Percentiles rank a stretch among this genome's conserved stretches.
Evolutionary conservation across 1,140 invertebrate genomes (phyloP).

Genomic region (Trichonephila inaurata): DNA sequence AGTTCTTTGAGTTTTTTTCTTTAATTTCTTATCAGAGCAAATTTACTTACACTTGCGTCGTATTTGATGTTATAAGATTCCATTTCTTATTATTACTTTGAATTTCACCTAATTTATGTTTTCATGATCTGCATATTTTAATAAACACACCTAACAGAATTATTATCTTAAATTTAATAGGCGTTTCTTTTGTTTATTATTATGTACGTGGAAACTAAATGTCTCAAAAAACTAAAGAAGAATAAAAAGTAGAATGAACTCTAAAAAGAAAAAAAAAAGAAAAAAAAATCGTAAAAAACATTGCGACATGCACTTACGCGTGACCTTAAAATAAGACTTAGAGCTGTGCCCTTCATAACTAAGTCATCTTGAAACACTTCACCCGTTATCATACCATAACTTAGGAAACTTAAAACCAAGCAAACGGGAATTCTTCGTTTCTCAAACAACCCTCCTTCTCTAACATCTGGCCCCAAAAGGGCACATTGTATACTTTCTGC

Average conservation of each 20-base stretch:
- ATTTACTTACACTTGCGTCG: too few relatives aligned
- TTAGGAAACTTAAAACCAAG: slow-evolving; percentile 30
- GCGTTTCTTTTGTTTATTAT: too few relatives aligned
- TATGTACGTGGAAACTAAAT: too few relatives aligned
- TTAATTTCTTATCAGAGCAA: too few relatives aligned
- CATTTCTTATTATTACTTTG: too few relatives aligned
- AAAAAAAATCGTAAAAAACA: neutral
- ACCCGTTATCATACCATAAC: slow-evolving; percentile 8
- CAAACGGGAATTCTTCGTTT: slow-evolving; percentile 7
- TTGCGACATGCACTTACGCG: neutral
- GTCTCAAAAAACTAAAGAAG: too few relatives aligned
- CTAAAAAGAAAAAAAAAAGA: neutral
- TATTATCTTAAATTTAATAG: too few relatives aligned
- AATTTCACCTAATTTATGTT: too few relatives aligned
- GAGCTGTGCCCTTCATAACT: neutral
- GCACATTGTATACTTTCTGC: slow-evolving; percentile 24
- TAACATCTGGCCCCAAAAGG: neutral
- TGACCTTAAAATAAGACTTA: neutral
- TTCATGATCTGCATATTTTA: too few relatives aligned
- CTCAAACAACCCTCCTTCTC: slow-evolving; percentile 7
- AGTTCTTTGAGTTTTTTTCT: too few relatives aligned
- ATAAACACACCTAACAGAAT: too few relatives aligned
- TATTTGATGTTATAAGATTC: too few relatives aligned
- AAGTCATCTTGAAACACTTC: slow-evolving; percentile 25
- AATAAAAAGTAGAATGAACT: neutral